Percentiles rank a stretch among this genome's conserved stretches.
phyloP scores from a whole-genome alignment of 2,113 vertebrate species.

The Myxocyprinus asiaticus region DNA sequence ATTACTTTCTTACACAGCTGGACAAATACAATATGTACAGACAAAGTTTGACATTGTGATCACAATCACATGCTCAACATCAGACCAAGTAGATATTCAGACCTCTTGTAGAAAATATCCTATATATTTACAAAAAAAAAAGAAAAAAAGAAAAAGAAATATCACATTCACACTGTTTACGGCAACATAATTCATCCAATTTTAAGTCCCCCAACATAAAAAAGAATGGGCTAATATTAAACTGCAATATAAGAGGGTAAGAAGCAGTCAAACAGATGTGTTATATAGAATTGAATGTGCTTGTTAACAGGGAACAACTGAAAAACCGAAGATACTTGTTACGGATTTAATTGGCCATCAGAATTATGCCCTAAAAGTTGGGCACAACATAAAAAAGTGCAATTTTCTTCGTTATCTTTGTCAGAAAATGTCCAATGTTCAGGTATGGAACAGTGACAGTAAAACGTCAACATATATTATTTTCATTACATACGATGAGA shows the following conservation, averaged over 20 bases:
- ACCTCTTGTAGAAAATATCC: slow-evolving; percentile 84
- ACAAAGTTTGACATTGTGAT: slow-evolving; percentile 70
- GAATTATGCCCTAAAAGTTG: background rate
- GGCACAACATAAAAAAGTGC: slow-evolving; percentile 7
- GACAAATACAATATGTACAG: slow-evolving; percentile 79
- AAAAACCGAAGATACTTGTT: slow-evolving; percentile 10
- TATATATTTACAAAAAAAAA: slow-evolving; percentile 89
- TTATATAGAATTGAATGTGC: background rate
- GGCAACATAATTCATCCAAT: slow-evolving; percentile 71
- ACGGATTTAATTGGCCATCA: slow-evolving; percentile 32
- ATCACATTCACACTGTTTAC: slow-evolving; percentile 78
- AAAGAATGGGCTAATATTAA: slow-evolving; percentile 39
- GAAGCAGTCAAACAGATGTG: slow-evolving; percentile 21
- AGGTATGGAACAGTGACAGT: slow-evolving; percentile 3
- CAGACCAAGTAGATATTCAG: slow-evolving; percentile 82
- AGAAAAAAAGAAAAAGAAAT: slow-evolving; percentile 80
- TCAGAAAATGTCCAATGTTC: slow-evolving; percentile 2
- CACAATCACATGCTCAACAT: slow-evolving; percentile 91
- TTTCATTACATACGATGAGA: background rate
- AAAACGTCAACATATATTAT: background rate
- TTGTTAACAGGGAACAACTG: slow-evolving; percentile 44
- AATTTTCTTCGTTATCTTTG: background rate
- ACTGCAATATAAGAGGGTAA: slow-evolving; percentile 27
- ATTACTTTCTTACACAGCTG: slow-evolving; percentile 83
- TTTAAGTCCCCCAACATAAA: slow-evolving; percentile 66